Conservation (phyloP, 1,140 invertebrate genomes). For the Neotoxoptera formosana region DNA sequence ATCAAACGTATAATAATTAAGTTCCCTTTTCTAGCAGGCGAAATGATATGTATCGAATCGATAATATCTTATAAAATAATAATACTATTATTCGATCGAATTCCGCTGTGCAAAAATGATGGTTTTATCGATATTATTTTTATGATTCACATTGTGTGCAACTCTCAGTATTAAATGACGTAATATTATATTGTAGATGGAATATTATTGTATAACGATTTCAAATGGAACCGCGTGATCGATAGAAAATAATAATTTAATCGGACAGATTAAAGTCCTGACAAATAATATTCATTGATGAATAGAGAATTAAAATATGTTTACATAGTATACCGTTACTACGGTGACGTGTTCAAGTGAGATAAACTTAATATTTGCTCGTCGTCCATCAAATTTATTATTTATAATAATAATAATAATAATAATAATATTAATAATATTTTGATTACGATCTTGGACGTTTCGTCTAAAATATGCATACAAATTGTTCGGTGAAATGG, state of each 20-base stretch:
- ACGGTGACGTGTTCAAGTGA: background rate
- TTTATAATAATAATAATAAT: too few relatives aligned
- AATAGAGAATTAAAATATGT: background rate
- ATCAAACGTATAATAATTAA: background rate
- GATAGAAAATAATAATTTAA: too few relatives aligned
- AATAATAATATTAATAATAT: too few relatives aligned
- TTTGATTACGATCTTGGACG: background rate
- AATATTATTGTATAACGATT: too few relatives aligned
- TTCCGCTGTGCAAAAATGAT: too few relatives aligned
- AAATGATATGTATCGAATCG: background rate
- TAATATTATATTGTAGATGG: too few relatives aligned
- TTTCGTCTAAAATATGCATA: conserved; percentile 5
- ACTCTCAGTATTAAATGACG: too few relatives aligned
- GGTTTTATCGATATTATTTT: background rate
- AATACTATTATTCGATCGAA: background rate
- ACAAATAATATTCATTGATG: background rate
- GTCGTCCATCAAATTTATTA: background rate
- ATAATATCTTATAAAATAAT: background rate
- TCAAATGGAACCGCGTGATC: too few relatives aligned
- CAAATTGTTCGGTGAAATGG: background rate
- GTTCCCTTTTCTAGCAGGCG: background rate
- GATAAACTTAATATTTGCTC: background rate
- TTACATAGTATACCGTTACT: background rate
- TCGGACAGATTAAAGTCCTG: background rate
- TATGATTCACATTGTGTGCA: too few relatives aligned